A percentile compares a stretch with the other conserved stretches of the same genome.
Conservation (phyloP, 1,140 invertebrate genomes). For the Gryllus bimaculatus region DNA sequence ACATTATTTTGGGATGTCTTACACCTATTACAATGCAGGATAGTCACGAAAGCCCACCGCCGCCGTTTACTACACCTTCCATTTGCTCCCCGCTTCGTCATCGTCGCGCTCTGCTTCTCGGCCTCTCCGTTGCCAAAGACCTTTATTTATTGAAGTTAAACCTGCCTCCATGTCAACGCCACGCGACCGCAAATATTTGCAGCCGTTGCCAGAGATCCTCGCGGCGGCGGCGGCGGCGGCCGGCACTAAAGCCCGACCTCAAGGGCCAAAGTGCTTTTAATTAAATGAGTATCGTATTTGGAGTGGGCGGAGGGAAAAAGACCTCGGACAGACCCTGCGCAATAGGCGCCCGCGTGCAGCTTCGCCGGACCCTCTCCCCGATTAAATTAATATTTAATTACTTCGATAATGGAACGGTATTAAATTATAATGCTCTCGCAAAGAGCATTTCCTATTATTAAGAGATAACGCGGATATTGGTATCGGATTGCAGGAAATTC, state of each 20-base stretch:
- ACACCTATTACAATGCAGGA: too few species aligned
- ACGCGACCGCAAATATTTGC: neutral
- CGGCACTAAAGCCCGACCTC: too few species aligned
- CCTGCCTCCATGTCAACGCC: neutral
- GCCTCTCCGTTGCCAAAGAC: too few species aligned
- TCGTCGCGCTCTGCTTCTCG: too few species aligned
- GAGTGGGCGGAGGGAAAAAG: neutral
- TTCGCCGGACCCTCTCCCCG: neutral
- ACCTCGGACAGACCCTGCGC: neutral
- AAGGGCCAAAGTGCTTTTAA: neutral
- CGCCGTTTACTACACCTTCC: too few species aligned
- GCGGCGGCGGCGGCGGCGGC: too few species aligned
- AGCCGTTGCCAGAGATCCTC: neutral
- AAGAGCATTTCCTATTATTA: neutral
- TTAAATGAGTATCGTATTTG: neutral
- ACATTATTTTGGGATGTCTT: too few species aligned
- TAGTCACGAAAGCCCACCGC: too few species aligned
- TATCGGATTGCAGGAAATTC: neutral
- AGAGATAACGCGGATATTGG: neutral
- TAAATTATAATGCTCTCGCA: neutral
- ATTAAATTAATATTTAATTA: neutral
- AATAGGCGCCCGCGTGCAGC: too few species aligned
- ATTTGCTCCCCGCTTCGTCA: too few species aligned
- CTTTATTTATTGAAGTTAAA: neutral
- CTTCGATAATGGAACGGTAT: neutral